Evolutionary conservation across 2,113 vertebrate species (phyloP), one percentile per base, ranked within the genome.

Genomic region (Nansenia antarctica): DNA sequence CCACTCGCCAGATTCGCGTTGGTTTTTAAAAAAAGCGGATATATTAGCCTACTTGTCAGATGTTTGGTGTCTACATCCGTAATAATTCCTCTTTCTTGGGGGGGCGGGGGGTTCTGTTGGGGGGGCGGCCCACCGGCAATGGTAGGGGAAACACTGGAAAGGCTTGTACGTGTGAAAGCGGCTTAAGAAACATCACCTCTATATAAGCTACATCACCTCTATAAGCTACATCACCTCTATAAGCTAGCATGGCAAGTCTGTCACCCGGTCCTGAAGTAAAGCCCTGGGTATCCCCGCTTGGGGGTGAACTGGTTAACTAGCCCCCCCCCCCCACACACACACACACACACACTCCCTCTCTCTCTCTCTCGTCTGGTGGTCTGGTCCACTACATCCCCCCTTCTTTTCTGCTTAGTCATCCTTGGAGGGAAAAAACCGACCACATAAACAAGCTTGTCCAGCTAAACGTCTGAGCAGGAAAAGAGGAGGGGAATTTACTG

Each of bases 381-480:
- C 63, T 68, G 37, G 76, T 77, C 70, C 65, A 27, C 42, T 73
- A 45, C 62, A 53, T 9, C 62, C 27, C 67, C 34, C 37, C 77
- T 69, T 82, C 35, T 49, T 77, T 81, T 84, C 71, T 85, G 85
- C 87, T 86, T 82, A 86, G 87, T 90, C 87, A 89, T 85, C 64
- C 72, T 71, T 81, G 80, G 78, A n/a, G n/a, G n/a, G n/a, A n/a
- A n/a, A 78, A 79, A 85, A 72, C 81, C 76, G 68, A 80, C 82
- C 82, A 77, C 55, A 86, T 84, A 82, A 85, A 86, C 72, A 66
- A 64, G 74, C 62, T 62, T 79, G 54, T 14, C 20, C 11, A 18
- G 1, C 11, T 15, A 7, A 58, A 15, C 26, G 54, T 12, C 54
- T 57, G 53, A 22, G 24, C 12, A 29, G 27, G 18, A 27, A 31